Conservation (phyloP, 2,113 vertebrate species). For the Opisthocomus hoazin region DNA sequence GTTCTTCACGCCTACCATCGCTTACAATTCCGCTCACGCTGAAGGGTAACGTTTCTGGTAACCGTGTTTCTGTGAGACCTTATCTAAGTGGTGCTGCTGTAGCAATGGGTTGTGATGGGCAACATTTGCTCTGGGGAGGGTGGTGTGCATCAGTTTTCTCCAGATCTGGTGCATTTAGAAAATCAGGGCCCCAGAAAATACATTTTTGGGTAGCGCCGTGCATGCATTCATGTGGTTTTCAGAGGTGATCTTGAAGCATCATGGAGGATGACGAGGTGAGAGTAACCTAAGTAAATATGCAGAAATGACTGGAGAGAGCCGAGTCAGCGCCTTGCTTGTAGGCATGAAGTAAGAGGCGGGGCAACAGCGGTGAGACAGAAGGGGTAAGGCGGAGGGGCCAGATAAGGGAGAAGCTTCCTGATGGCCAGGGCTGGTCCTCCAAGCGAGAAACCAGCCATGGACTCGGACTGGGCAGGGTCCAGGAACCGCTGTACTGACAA, state of each 20-base stretch:
- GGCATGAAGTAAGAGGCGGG: background rate
- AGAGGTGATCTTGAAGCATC: background rate
- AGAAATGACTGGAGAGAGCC: background rate
- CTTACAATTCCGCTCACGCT: background rate
- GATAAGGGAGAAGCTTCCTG: background rate
- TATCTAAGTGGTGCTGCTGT: background rate
- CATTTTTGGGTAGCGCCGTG: background rate
- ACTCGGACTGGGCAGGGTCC: background rate
- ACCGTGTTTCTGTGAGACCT: background rate
- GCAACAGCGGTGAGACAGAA: background rate
- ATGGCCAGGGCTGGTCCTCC: background rate
- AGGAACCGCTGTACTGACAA: background rate
- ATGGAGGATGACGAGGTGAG: background rate
- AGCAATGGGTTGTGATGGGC: fast-evolving
- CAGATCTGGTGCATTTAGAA: background rate
- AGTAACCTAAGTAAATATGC: background rate
- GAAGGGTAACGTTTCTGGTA: background rate
- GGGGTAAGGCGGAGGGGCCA: background rate
- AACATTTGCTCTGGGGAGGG: background rate
- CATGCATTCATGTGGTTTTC: background rate
- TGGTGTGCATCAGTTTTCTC: background rate
- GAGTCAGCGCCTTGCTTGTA: background rate
- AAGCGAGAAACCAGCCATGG: background rate
- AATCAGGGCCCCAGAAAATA: background rate
- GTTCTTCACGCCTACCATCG: background rate